Evolutionary conservation across 2,113 vertebrate genomes (phyloP), one percentile per base, ranked within the genome.

Genomic region (Ochotona curzoniae): DNA sequence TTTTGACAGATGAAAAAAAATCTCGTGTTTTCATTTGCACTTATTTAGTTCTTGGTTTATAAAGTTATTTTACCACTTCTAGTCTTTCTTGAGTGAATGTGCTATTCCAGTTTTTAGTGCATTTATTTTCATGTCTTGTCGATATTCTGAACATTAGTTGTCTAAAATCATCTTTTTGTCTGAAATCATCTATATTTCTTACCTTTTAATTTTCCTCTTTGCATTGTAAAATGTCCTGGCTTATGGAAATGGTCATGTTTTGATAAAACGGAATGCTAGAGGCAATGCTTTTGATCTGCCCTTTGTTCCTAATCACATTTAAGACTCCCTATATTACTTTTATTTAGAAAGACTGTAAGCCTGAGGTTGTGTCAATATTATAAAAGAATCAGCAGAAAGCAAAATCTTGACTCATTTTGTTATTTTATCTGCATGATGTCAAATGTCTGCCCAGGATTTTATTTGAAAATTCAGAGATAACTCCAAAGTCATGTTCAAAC

Each of bases 1-100:
- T 73, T 71, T 44, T 47, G 10, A n/a, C 76, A 12, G 38, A 47
- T 69, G 38, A 91, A 82, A 87, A 78, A 28, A 83, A 8, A 91
- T 67, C 26, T 85, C 30, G 13, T 61, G n/a, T 67, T 96, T 91
- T 80, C 13, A 83, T 67, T 84, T 76, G 15, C 7, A 83, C 89
- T 88, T 95, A 74, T 92, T 83, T 86, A 57, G 80, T 38, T 66
- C 13, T 95, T 83, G 85, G 21, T 86, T 30, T n/a, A 86, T 44
- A 28, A 60, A 75, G 35, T 54, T 83, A 76, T 71, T 84, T 84
- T 23, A 66, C 79, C 8, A 73, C 67, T 76, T 96, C 82, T 38
- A 73, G 38, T 85, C 86, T 61, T 93, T 89, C 75, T 84, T 89
- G 73, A 91, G 30, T 35, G 54, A 94, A 64, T 86, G n/a, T 2